Evolutionary conservation across 1,140 invertebrate species (phyloP), one percentile per base, ranked within the genome.

Genomic region (Drosophila melanica): DNA sequence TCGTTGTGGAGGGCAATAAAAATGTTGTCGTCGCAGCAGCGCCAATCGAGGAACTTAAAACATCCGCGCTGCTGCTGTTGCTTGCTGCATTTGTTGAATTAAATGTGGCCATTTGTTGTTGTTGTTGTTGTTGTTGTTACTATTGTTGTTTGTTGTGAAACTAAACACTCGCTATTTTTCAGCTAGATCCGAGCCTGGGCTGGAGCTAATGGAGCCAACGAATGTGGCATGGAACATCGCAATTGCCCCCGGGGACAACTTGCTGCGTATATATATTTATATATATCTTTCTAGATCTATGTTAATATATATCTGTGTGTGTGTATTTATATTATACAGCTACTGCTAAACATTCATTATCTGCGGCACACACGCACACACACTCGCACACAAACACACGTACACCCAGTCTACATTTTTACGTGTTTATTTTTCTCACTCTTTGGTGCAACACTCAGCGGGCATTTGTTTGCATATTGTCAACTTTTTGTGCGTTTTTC

Each of bases 391-490:
- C 75, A 65, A 75, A 42, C 69, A 59, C 62, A 62, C 48, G 48
- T 18, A 64, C 53, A 72, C 66, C 75, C 72, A 90, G 85, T 90
- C 86, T 90, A 90, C 85, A 90, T 90, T 90, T 90, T 90, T 90
- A 79, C 71, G 85, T 78, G 84, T 89, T 54, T 62, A 48, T 86
- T 79, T 74, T 58, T 69, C 70, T 80, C 53, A 63, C 68, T 78
- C 62, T 71, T 77, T 73, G 81, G 58, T 86, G 84, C 82, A 87
- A 79, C 82, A 79, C 78, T 86, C 57, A 70, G 71, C 58, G 70
- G 57, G 57, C 50, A 55, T 74, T 82, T 81, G 64, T 77, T 70
- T 72, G 75, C 86, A 77, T 68, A 63, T 84, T 75, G 79, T 73
- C 68, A 54, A 64, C 72, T 64, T 69, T 10, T 65, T 69, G 71